Base-by-base conservation (phyloP, 2,888 invertebrate species). In the Ichneumoninae sp. region DNA sequence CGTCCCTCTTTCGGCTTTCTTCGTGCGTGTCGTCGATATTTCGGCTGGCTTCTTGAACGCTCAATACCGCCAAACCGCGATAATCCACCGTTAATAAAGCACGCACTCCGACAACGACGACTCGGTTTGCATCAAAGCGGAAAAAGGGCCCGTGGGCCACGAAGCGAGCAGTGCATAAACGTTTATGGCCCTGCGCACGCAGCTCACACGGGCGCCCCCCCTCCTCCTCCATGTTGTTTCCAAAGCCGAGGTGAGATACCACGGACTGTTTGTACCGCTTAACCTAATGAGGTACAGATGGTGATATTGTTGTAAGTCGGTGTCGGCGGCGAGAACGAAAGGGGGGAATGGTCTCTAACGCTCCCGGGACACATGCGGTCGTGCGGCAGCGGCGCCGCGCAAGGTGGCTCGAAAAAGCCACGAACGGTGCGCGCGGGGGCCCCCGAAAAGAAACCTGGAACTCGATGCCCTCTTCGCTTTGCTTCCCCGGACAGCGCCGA, bases 231-330 rank as follows among this genome's bases (percentile, higher is more conserved):
- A 13, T 44, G n/a, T 57, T 22, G 13, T 19, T 19, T 13, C 65
- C 40, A 30, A 8, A n/a, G 4, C n/a, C 7, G 75, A 76, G 85
- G 70, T 76, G 83, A 73, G 81, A 85, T 81, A 85, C 75, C 88
- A 85, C 87, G 82, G 86, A 86, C 90, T 89, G 89, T 91, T 92
- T 92, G 92, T 92, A 92, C 89, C 93, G 92, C 91, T 93, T 92
- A 93, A 91, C 91, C 92, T 93, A 93, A 93, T 92, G 93, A 93
- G 92, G 89, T 89, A 91, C 92, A 92, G 91, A 92, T 92, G 92
- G 89, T 83, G 88, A 91, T 90, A 89, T 89, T 88, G 88, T 86
- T 85, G 89, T 86, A 88, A 88, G 87, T 88, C 80, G 88, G 85
- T 36, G 52, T 83, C 76, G 78, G 69, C n/a, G 69, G 22, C 36